Evolutionary conservation across 2,797 vertebrate genomes (phyloP), one percentile per base, ranked within the genome.

Genomic region (Psittacula derbiana): DNA sequence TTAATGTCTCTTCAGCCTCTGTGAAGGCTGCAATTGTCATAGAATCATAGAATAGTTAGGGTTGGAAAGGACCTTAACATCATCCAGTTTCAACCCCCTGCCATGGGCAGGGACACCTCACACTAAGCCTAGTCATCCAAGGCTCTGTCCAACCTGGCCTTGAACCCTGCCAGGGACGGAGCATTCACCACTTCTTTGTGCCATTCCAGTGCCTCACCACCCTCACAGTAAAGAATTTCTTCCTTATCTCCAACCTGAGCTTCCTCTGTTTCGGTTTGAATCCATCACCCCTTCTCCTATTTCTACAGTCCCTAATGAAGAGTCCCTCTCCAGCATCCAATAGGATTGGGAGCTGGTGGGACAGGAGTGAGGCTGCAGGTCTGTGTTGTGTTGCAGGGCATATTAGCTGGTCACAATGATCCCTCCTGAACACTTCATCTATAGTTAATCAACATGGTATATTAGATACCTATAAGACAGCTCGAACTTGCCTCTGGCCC

Each of bases 311-410:
- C 31, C 9, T 33, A 23, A 33, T 57, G 53, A 23, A 33, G 20
- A 57, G 53, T 23, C n/a, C 9, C n/a, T 33, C 53, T 57, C n/a
- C 20, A 57, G 13, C 55, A 57, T 33, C 55, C n/a, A n/a, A 21
- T 33, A 33, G 20, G 13, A 33, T 1, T 58, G n/a, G 21, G 55
- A 58, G n/a, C 55, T 52, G 62, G 20, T 1, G 3, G 10, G n/a
- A 40, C 12, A 28, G 67, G 23, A 33, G 21, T 8, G 30, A 72
- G 44, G 30, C 74, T 62, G 23, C 4, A 33, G 21, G 23, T 31
- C 61, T 2, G 2, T 60, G 57, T 3, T 0, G 0, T 13, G 27
- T 20, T 67, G n/a, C 49, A 75, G 49, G 58, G 58, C 49, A 73
- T 53, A 58, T 84, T 24, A 86, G 24, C 43, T 83, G 72, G 41